Base-by-base conservation (phyloP, 2,888 invertebrate species). In the Lobophora halterata region DNA sequence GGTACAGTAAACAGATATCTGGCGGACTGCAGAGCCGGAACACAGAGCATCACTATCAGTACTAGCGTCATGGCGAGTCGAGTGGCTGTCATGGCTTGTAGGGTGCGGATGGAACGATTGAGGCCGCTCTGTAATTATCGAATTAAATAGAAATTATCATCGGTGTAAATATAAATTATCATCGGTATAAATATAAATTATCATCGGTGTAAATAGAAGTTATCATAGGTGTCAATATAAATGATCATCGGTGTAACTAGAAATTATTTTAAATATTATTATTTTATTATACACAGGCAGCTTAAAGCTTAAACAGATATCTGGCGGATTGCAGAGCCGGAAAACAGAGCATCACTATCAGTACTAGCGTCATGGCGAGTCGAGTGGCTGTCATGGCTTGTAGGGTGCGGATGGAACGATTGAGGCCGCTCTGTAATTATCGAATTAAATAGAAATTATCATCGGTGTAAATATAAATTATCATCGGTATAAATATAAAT, bases 361-460 rank as follows among this genome's bases (percentile, higher is more conserved):
- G 42, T 0, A 42, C 0, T 0, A 42, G 2, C 0, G 64, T 35
- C 2, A 78, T 16, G 0, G 70, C n/a, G 0, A 69, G 41, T 0
- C 86, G 65, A 0, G 76, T 72, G 0, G 77, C 76, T 0, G 79
- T 52, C 60, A 62, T 55, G 1, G 81, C 75, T 45, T 82, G 80
- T 0, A 70, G 39, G 0, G 70, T 40, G 8, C 83, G 74, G 30
- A 79, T 56, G 0, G 73, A 71, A 0, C 83, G 72, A 53, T 65
- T 77, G 0, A 79, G 46, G 0, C 74, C 76, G n/a, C 61, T 64
- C 85, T 85, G 71, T 1, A 37, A 34, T 5, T 12, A 2, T 23
- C 23, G 1, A 16, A 3, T 13, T 11, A 12, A 26, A 6, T 3
- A 8, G 1, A 3, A n/a, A 23, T 23, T n/a, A n/a, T n/a, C n/a